These are phyloP conservation scores for Caenorhabditis sp. DNA, from an alignment of 2,888 invertebrate species.

Conservation along the genomic window DNA sequence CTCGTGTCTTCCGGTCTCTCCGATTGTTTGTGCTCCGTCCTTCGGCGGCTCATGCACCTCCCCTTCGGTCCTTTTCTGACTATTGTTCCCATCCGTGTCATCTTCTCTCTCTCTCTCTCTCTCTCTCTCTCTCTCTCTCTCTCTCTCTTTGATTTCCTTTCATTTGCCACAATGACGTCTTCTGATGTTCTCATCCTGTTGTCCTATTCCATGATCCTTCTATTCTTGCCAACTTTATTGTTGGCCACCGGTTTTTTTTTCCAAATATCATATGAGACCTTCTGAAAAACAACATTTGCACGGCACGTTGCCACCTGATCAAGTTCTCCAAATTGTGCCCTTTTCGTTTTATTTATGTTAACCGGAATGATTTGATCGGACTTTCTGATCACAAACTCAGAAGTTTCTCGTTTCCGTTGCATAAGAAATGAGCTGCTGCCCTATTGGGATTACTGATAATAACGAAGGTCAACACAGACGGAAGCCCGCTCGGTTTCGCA, in stretches of 20 bases:
- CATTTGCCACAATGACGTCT: no score
- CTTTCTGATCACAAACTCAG: neutral
- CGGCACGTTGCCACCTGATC: neutral
- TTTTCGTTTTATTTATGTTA: neutral
- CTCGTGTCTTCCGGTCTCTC: slow-evolving; percentile 1
- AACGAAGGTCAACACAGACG: neutral
- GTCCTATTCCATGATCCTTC: neutral
- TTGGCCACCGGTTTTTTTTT: neutral
- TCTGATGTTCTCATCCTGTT: no score
- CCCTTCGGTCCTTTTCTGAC: no score
- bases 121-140: neutral
- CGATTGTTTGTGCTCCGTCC: slow-evolving; percentile 42
- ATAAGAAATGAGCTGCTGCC: neutral
- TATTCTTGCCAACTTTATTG: neutral
- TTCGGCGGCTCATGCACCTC: slow-evolving; percentile 23
- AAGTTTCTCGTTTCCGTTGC: neutral
- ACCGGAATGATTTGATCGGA: no score
- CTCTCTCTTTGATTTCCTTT: no score
- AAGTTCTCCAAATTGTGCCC: no score
- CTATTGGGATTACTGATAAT: slow-evolving; percentile 5
- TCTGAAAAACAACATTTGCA: neutral
- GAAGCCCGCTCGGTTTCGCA: neutral
- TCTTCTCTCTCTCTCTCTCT: neutral
- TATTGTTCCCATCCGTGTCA: slow-evolving; percentile 4
- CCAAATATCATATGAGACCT: neutral